A percentile compares a stretch with the other conserved stretches of the same genome.
Evolutionary conservation across 1,140 invertebrate genomes (phyloP).

Genomic region (Habropoda laboriosa): DNA sequence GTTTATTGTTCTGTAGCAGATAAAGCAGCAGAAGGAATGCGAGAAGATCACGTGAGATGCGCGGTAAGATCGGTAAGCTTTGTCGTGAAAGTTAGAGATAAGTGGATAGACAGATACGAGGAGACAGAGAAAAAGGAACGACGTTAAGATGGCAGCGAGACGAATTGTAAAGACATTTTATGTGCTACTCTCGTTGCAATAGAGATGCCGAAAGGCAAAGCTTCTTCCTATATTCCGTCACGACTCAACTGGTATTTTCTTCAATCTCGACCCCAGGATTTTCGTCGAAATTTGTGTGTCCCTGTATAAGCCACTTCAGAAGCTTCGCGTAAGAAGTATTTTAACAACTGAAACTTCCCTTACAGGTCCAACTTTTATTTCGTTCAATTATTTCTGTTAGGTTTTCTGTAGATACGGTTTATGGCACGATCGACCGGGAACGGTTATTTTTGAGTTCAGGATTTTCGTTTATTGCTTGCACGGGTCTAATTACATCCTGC

Average conservation of each 20-base stretch:
- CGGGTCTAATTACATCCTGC: too few species aligned
- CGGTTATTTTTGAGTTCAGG: too few species aligned
- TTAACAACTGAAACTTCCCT: neutral
- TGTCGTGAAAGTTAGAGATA: conserved; percentile 42
- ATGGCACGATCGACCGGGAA: too few species aligned
- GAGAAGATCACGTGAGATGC: neutral
- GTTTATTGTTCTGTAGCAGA: neutral
- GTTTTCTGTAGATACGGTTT: too few species aligned
- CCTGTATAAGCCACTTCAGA: neutral
- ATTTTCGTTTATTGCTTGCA: too few species aligned
- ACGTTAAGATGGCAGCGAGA: conserved; percentile 24
- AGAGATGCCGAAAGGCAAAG: conserved; percentile 15
- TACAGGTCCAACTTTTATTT: neutral
- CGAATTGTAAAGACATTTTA: conserved; percentile 48
- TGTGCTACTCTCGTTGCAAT: conserved; percentile 20
- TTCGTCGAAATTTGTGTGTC: conserved; percentile 11
- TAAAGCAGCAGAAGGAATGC: neutral
- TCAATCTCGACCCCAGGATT: conserved; percentile 20
- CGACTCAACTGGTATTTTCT: conserved; percentile 23
- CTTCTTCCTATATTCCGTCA: neutral
- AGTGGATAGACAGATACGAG: conserved; percentile 38
- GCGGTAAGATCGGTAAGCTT: conserved; percentile 19
- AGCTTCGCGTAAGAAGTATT: neutral
- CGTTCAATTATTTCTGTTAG: too few species aligned
- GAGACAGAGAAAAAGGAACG: conserved; percentile 24